These are phyloP conservation scores for Lethrus apterus DNA, from an alignment of 1,140 invertebrate species.

Conservation along the genomic window DNA sequence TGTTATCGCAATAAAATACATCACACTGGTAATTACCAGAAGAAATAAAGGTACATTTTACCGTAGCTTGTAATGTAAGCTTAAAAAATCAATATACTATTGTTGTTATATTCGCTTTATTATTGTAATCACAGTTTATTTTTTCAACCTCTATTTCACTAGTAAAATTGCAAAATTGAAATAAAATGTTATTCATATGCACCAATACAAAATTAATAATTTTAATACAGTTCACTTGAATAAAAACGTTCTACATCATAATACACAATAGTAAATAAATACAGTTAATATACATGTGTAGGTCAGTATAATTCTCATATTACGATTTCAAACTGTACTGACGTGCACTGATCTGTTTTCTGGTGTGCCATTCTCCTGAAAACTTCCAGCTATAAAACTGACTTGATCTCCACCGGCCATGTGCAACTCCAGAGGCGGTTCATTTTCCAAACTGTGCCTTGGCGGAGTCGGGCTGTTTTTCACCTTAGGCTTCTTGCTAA, in stretches of 20 bases:
- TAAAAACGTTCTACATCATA: neutral
- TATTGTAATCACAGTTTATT: no score
- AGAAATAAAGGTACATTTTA: no score
- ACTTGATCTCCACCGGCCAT: constrained; percentile 22
- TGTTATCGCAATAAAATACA: no score
- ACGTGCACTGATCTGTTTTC: constrained; percentile 25
- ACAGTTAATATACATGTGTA: neutral
- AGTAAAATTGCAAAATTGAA: no score
- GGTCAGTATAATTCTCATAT: neutral
- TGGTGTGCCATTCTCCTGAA: constrained; percentile 4
- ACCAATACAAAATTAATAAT: no score
- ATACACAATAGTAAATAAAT: neutral
- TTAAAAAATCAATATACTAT: no score
- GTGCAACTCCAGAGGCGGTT: constrained; percentile 15
- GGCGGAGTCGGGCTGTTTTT: constrained; percentile 26
- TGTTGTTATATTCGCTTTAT: no score
- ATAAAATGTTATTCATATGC: no score
- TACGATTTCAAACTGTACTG: constrained; percentile 36
- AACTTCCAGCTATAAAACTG: constrained; percentile 19
- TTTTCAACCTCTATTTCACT: no score
- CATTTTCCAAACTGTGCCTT: constrained; percentile 22
- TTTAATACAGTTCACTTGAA: no score
- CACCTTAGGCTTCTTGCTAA: constrained; percentile 38
- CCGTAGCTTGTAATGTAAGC: no score
- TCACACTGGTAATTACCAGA: no score